phyloP scores from a whole-genome alignment of 2,888 invertebrate species.

The Cerceris ruficornis region DNA sequence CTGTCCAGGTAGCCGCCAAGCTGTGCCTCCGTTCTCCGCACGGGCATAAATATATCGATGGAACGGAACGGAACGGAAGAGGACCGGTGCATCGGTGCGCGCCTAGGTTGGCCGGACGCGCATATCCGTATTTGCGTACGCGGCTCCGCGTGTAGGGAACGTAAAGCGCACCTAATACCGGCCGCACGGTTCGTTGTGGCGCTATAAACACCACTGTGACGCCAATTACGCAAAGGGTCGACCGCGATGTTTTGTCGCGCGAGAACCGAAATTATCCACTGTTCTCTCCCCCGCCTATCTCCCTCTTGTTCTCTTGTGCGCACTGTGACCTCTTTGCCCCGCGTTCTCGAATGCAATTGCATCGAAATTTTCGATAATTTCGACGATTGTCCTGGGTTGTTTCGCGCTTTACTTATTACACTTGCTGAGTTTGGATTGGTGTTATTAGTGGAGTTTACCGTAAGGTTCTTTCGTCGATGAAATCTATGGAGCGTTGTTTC shows the following conservation, averaged over 20 bases:
- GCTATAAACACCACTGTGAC: conserved; percentile 70
- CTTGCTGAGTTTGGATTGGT: conserved; percentile 14
- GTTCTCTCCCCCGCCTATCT: conserved; percentile 6
- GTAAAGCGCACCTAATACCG: conserved; percentile 35
- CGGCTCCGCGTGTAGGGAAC: conserved; percentile 1
- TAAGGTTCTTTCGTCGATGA: neutral
- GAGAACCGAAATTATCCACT: conserved; percentile 72
- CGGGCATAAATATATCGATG: conserved; percentile 39
- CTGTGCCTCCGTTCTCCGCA: conserved; percentile 32
- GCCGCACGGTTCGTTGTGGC: conserved; percentile 48
- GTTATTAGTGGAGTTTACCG: conserved; percentile 31
- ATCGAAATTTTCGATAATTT: conserved; percentile 64
- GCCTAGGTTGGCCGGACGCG: neutral
- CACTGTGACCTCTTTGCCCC: conserved; percentile 5
- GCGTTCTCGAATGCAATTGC: conserved; percentile 50
- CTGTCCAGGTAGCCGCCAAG: neutral
- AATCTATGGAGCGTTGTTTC: too few relatives aligned
- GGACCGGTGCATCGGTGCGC: conserved; percentile 37
- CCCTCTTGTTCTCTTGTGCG: neutral
- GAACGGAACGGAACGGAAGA: conserved; percentile 24
- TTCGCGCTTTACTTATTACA: conserved; percentile 4
- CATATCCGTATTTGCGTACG: neutral
- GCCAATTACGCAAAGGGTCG: conserved; percentile 74
- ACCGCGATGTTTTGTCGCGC: conserved; percentile 72
- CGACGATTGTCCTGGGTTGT: conserved; percentile 30